phyloP scores from a whole-genome alignment of 2,888 invertebrate species.

The Rhingia campestris region DNA sequence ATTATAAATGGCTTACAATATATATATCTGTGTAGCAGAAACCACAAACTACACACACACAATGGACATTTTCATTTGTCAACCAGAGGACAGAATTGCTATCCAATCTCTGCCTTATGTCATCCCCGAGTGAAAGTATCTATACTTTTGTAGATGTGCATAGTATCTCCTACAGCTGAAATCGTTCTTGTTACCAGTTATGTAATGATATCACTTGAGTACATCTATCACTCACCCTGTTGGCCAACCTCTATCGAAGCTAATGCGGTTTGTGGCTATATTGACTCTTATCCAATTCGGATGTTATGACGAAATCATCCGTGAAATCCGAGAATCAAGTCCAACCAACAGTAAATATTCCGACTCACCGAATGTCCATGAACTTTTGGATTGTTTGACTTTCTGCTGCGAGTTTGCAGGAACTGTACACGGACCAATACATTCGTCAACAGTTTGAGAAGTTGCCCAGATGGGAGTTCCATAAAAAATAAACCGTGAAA shows the following conservation, averaged over 20 bases:
- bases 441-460: not conserved
- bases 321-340: not conserved
- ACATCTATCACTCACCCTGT: not conserved
- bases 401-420: not conserved
- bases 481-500: too few species aligned
- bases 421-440: not conserved
- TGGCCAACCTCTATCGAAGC: not conserved
- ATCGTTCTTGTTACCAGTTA: not conserved
- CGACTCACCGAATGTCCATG: not conserved
- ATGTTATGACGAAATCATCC: slow-evolving; percentile 2
- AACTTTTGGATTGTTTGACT: not conserved
- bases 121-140: not conserved
- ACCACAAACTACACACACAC: not conserved
- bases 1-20: not conserved
- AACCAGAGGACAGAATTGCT: not conserved
- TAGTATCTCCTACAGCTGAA: not conserved
- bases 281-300: not conserved
- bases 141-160: not conserved
- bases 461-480: too few species aligned
- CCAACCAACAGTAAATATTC: not conserved
- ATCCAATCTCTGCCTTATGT: not conserved
- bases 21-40: not conserved
- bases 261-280: not conserved
- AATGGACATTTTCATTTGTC: not conserved
- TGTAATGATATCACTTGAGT: not conserved